phyloP scores from a whole-genome alignment of 2,888 invertebrate genomes.

The Arge pagana region DNA sequence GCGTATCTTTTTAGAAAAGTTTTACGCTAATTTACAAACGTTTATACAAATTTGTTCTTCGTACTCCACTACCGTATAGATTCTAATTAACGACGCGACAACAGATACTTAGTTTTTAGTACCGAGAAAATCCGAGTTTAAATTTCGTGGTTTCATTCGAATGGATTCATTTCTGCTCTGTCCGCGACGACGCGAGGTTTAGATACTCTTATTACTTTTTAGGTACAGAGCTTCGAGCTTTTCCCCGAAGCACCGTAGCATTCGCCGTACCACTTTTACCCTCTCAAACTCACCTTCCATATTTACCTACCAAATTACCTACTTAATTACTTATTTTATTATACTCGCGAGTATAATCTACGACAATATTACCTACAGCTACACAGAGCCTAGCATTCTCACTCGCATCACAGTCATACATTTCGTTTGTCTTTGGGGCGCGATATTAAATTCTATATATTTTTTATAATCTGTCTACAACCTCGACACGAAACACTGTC shows the following conservation, averaged over 20 bases:
- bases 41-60: constrained; percentile 43
- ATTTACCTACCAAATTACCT: constrained; percentile 28
- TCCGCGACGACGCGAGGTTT: too few relatives aligned
- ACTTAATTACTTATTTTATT: constrained; percentile 18
- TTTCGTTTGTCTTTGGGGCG: constrained; percentile 35
- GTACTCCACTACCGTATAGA: too few relatives aligned
- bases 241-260: too few relatives aligned
- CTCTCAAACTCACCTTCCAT: constrained; percentile 17
- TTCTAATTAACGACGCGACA: too few relatives aligned
- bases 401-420: constrained; percentile 39
- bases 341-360: constrained; percentile 6
- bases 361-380: too few relatives aligned
- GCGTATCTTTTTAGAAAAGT: constrained; percentile 32
- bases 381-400: constrained; percentile 16
- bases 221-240: background rate
- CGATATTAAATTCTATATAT: constrained; percentile 25
- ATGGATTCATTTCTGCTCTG: too few relatives aligned
- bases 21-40: constrained; percentile 42
- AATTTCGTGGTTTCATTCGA: too few relatives aligned
- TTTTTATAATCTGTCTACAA: constrained; percentile 11
- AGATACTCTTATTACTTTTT: constrained; percentile 26
- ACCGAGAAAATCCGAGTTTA: too few relatives aligned
- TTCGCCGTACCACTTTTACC: too few relatives aligned
- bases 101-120: too few relatives aligned
- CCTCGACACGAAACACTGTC: constrained; percentile 2